phyloP scores from a whole-genome alignment of 2,888 invertebrate species.

The Dione vanillae region DNA sequence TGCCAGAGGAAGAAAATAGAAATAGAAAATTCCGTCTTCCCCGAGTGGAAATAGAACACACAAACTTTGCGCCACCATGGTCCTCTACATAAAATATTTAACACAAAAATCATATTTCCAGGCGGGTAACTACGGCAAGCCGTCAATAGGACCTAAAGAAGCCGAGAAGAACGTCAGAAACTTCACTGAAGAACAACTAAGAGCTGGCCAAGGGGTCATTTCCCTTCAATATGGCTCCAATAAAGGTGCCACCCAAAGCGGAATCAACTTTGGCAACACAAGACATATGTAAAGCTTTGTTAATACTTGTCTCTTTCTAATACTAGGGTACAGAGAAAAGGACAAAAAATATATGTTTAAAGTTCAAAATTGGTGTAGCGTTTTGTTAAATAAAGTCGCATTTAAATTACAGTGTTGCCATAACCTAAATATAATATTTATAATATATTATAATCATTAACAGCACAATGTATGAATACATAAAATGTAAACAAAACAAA shows the following conservation, averaged over 20 bases:
- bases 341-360: conserved; percentile 23
- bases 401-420: background rate
- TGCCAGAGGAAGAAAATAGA: too few species aligned
- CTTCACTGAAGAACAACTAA: conserved; percentile 96
- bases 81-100: background rate
- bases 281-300: conserved; percentile 92
- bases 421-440: background rate
- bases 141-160: conserved; percentile 97
- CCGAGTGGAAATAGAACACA: too few species aligned
- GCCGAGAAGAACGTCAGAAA: conserved; percentile 97
- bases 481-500: background rate
- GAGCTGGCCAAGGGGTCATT: conserved; percentile 96
- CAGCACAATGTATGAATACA: conserved; percentile 13
- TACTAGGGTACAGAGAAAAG: conserved; percentile 33
- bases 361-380: background rate
- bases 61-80: too few species aligned
- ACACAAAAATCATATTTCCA: conserved; percentile 62
- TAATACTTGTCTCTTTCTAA: conserved; percentile 34
- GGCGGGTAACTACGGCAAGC: conserved; percentile 93
- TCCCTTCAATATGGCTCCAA: conserved; percentile 98
- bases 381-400: conserved; percentile 24
- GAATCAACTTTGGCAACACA: conserved; percentile 98
- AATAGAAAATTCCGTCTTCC: too few species aligned
- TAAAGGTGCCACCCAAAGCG: conserved; percentile 98
- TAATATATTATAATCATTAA: background rate